Conservation (phyloP, 1,140 invertebrate species). For the Megalonaias nervosa region DNA sequence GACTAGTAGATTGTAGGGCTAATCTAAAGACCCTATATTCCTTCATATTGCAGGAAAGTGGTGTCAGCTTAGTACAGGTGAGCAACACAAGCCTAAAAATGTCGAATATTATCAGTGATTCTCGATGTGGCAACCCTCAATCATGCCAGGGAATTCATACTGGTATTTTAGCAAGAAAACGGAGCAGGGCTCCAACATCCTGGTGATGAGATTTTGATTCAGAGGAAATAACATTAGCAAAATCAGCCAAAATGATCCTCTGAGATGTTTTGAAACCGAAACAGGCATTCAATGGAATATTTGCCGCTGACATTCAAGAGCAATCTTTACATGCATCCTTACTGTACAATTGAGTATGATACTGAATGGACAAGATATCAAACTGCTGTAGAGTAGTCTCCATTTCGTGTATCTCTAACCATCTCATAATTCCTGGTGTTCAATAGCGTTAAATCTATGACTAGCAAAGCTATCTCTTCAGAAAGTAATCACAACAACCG, state of each 20-base stretch:
- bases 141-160: not conserved
- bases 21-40: not conserved
- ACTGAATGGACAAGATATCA: not conserved
- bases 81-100: not conserved
- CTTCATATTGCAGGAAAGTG: not conserved
- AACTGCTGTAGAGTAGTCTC: not conserved
- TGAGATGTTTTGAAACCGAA: not conserved
- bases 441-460: not conserved
- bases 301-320: not conserved
- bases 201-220: not conserved
- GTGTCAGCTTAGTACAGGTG: not conserved
- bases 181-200: not conserved
- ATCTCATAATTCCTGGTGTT: constrained; percentile 9
- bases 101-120: not conserved
- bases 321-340: not conserved
- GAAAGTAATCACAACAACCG: not conserved
- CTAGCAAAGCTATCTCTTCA: not conserved
- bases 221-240: not conserved
- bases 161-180: not conserved
- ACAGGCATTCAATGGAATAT: not conserved
- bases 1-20: too few species aligned
- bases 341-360: not conserved
- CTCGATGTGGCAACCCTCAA: not conserved
- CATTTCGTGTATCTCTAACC: not conserved
- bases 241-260: not conserved